Conservation (phyloP, 2,797 vertebrate species). For the Trematomus bernacchii region DNA sequence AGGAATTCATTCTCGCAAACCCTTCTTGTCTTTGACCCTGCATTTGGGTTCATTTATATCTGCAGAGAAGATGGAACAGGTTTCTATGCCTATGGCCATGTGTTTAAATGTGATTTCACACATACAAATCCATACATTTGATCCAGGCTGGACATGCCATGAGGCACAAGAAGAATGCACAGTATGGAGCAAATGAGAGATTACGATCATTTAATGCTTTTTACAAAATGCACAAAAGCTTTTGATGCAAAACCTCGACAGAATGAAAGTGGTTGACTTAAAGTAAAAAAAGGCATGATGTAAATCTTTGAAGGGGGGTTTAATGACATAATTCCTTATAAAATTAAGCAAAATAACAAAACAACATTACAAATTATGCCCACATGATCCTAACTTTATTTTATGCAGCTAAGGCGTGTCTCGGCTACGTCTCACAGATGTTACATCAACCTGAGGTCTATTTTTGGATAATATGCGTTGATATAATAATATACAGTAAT, state of each 20-base stretch:
- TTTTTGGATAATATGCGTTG: too few relatives aligned
- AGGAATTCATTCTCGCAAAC: slow-evolving; percentile 8
- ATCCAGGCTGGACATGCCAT: slow-evolving; percentile 1
- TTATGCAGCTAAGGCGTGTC: too few relatives aligned
- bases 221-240: slow-evolving; percentile 9
- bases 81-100: slow-evolving; percentile 13
- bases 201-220: slow-evolving; percentile 26
- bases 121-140: slow-evolving; percentile 27
- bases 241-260: neutral
- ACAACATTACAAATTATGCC: neutral
- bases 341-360: neutral
- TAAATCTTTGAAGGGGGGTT: neutral
- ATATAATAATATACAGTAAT: too few relatives aligned
- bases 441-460: too few relatives aligned
- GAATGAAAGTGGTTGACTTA: neutral
- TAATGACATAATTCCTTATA: too few relatives aligned
- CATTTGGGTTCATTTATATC: slow-evolving; percentile 30
- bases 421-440: too few relatives aligned
- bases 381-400: too few relatives aligned
- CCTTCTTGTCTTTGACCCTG: slow-evolving; percentile 20
- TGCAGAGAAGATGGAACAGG: slow-evolving; percentile 5
- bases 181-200: slow-evolving; percentile 10
- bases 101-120: slow-evolving; percentile 42
- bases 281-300: neutral
- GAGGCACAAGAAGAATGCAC: neutral